Base-by-base conservation (phyloP, 2,888 invertebrate genomes). In the Drosophila nigricruria region DNA sequence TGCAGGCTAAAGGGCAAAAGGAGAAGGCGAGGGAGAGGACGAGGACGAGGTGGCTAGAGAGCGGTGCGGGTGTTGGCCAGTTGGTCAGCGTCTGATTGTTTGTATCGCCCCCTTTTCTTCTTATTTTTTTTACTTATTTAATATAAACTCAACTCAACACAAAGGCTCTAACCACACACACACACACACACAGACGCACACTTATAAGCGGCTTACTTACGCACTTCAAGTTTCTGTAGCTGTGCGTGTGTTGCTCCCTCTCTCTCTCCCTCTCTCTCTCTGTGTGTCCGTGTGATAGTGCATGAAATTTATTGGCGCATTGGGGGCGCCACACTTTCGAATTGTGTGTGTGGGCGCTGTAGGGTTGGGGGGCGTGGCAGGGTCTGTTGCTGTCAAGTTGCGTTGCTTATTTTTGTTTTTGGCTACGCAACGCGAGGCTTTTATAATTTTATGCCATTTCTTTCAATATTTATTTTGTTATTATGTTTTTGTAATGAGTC, bases 381-480 rank as follows among this genome's bases (percentile, higher is more conserved):
- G 58, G 66, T 56, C 78, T 86, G 88, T 72, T 68, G 73, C 68
- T 82, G 85, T 85, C 86, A 80, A 85, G 80, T 85, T 80, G 70
- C 59, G 67, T 70, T 57, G 65, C 65, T 62, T 67, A 58, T 78
- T 64, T 64, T 69, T 60, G 73, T 62, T 79, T 61, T 67, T 63
- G 56, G 25, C 30, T 54, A 42, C 42, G 56, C 42, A 50, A 47
- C 30, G 57, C 74, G 73, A 73, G 79, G 79, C 90, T 87, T 87
- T 90, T 88, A 90, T 87, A 87, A 87, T 87, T 87, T 90, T 87
- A 87, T 87, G 86, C 89, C 87, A 87, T 86, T 87, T 88, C 89
- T 88, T 90, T 87, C 86, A 90, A 88, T 87, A 90, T 87, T 87
- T 87, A 87, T 86, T 90, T 81, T 90, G 86, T 81, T 86, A 88